These are phyloP conservation scores for Anagrus nilaparvatae DNA, from an alignment of 1,140 invertebrate species.

Conservation along the genomic window DNA sequence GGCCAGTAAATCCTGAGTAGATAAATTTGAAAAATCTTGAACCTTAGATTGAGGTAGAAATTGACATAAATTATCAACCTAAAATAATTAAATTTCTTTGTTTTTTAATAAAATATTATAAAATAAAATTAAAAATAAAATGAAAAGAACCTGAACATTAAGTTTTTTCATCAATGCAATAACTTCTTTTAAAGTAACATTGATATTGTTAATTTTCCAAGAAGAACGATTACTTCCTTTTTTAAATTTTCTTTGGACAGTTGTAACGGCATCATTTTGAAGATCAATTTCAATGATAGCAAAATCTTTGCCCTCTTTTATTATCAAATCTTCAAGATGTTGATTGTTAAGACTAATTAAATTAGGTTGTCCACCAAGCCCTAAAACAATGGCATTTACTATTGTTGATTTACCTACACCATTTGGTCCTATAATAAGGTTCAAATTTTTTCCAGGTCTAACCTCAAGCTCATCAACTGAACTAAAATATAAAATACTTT, in stretches of 20 bases:
- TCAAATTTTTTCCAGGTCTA: conserved; percentile 71
- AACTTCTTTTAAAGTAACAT: conserved; percentile 45
- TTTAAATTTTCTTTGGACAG: conserved; percentile 48
- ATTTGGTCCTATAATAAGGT: conserved; percentile 91
- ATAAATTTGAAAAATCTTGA: conserved; percentile 89
- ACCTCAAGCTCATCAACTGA: conserved; percentile 58
- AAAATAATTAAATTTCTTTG: conserved; percentile 51
- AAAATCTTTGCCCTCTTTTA: conserved; percentile 61
- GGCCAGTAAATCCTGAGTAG: conserved; percentile 64
- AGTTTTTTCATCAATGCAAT: conserved; percentile 24
- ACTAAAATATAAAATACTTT: conserved; percentile 43
- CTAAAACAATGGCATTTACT: conserved; percentile 87
- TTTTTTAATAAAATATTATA: too few relatives aligned
- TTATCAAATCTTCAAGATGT: conserved; percentile 58
- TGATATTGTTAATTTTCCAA: conserved; percentile 59
- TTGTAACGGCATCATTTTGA: conserved; percentile 43
- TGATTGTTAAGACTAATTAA: conserved; percentile 57
- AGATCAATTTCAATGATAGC: conserved; percentile 74
- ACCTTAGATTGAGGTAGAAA: conserved; percentile 95
- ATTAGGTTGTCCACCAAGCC: conserved; percentile 67
- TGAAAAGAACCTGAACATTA: conserved; percentile 36
- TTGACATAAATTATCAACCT: conserved; percentile 92
- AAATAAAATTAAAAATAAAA: too few relatives aligned
- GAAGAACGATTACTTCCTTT: conserved; percentile 39
- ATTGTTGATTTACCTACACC: conserved; percentile 95